Base-by-base conservation (phyloP, 2,797 vertebrate genomes). In the Malurus splendens region DNA sequence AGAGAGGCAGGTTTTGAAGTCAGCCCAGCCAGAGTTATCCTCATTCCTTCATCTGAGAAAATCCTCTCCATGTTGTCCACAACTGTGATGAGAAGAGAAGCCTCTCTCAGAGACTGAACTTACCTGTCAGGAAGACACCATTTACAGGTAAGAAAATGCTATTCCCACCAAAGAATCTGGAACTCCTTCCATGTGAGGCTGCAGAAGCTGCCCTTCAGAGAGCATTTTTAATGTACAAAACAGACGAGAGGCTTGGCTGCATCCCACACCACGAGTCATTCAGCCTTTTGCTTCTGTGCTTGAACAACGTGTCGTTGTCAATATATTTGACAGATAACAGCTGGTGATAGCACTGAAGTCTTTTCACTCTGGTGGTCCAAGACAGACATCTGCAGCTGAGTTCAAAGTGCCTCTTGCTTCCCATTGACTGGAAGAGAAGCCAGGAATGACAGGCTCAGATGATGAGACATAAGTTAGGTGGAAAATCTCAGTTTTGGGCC, bases 121-220 rank as follows among this genome's bases (percentile, higher is more conserved):
- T 36, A 2, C 14, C 30, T 54, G 7, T 73, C 56, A 79, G 82
- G 22, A 89, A 77, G 73, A 57, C 28, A 81, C 17, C 2, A 16
- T 51, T 82, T 83, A 47, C 77, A 94, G 90, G 95, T 95, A 90
- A 95, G 95, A 73, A 89, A 82, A 73, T 44, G 23, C 6, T 30
- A 7, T 76, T 91, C 12, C 32, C 66, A 38, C 9, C 6, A 50
- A 61, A 54, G 7, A 73, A 79, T 19, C 2, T 44, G 19, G 30
- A n/a, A 59, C 2, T 10, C 65, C 47, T 79, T 62, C 25, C 24
- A 2, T 38, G 32, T 50, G 23, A 51, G 7, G 5, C 18, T 64
- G 8, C 36, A 80, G 54, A 79, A 76, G 9, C 10, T 87, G 24
- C 9, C 23, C 5, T 50, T 60, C 16, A 36, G 12, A 67, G 12